phyloP scores from a whole-genome alignment of 2,113 vertebrate species.

The Cinclus cinclus region DNA sequence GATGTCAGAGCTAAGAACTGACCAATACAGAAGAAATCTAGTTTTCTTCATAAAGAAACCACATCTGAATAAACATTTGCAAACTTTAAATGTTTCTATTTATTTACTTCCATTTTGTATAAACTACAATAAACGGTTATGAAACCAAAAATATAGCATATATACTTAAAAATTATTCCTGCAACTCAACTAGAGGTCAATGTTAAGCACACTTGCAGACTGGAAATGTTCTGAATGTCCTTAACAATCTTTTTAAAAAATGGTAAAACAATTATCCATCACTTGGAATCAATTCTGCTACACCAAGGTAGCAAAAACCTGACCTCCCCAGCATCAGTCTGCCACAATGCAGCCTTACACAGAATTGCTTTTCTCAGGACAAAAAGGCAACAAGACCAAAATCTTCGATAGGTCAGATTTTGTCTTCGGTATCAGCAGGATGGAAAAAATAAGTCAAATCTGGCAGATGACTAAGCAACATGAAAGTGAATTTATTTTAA shows the following conservation, averaged over 20 bases:
- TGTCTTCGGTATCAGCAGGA: background rate
- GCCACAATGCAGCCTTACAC: background rate
- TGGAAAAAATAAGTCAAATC: background rate
- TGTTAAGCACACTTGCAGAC: background rate
- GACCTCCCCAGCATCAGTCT: background rate
- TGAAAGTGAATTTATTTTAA: background rate
- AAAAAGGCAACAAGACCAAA: background rate
- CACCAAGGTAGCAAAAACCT: background rate
- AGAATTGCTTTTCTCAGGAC: slow-evolving; percentile 46
- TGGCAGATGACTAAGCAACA: background rate
- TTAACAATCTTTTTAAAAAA: background rate
- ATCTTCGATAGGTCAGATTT: background rate
- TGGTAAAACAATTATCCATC: background rate
- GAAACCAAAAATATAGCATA: background rate
- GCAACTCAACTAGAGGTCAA: background rate
- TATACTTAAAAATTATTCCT: background rate
- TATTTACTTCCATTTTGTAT: background rate
- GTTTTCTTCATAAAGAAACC: background rate
- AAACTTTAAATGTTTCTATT: background rate
- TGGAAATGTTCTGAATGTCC: background rate
- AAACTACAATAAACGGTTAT: background rate
- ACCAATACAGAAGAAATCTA: background rate
- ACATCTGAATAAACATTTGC: background rate
- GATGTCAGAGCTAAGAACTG: background rate
- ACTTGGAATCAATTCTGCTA: background rate